Percentiles rank a stretch among this genome's conserved stretches.
These are phyloP conservation scores for Luffia ferchaultella DNA, from an alignment of 2,888 invertebrate genomes.

Conservation along the genomic window DNA sequence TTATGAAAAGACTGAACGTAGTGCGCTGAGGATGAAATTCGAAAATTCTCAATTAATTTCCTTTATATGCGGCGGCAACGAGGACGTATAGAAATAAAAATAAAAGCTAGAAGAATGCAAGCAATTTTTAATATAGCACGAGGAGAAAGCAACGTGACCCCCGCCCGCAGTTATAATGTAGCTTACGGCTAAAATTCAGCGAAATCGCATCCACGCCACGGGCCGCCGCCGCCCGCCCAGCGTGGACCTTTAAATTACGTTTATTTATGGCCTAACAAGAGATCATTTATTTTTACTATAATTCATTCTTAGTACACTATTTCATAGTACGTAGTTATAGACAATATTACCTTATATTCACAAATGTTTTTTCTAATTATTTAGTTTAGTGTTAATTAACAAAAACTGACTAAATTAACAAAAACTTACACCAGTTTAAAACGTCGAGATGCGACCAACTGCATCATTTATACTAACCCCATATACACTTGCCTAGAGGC, in stretches of 20 bases:
- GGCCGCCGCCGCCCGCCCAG: constrained; percentile 1
- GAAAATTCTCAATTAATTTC: not conserved
- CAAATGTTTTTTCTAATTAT: no score
- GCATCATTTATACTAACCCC: no score
- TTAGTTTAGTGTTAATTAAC: no score
- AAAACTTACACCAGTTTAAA: no score
- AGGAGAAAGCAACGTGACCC: constrained; percentile 31
- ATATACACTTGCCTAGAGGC: no score
- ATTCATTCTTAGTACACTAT: no score
- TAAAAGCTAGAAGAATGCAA: constrained; percentile 53
- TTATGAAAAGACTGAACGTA: not conserved
- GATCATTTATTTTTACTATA: no score
- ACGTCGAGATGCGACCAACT: no score
- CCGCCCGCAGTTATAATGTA: constrained; percentile 15
- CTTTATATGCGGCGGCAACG: not conserved
- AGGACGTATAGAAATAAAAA: constrained; percentile 35
- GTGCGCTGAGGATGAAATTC: not conserved
- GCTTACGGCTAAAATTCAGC: constrained; percentile 28
- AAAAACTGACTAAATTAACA: no score
- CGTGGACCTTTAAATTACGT: not conserved
- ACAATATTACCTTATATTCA: no score
- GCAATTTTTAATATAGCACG: constrained; percentile 60
- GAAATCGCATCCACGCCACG: constrained; percentile 20
- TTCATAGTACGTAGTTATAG: no score
- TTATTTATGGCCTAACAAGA: no score